Conservation (phyloP, 2,797 vertebrate genomes). For the Catamblyrhynchus diadema region DNA sequence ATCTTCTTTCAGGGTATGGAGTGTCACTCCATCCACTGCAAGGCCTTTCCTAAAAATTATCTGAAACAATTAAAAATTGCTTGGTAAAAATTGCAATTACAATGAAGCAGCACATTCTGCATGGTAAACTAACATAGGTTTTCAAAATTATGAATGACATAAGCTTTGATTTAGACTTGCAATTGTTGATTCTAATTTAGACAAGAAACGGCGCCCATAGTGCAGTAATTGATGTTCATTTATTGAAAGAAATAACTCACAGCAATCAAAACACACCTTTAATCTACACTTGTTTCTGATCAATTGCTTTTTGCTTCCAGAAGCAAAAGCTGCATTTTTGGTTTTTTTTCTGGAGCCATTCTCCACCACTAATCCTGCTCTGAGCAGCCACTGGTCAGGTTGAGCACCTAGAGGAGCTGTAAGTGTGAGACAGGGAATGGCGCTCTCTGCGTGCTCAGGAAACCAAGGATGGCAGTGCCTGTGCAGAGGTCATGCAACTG, state of each 20-base stretch:
- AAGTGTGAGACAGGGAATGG: background rate
- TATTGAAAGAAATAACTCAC: background rate
- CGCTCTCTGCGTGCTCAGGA: rapidly evolving
- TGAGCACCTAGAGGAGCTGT: background rate
- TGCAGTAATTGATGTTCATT: background rate
- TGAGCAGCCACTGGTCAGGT: background rate
- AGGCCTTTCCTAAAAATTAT: slow-evolving; percentile 86
- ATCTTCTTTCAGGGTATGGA: slow-evolving; percentile 82
- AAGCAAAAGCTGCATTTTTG: background rate
- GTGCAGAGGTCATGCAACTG: background rate
- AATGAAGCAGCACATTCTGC: background rate
- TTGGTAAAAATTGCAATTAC: background rate
- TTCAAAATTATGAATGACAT: background rate
- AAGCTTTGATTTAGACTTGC: background rate
- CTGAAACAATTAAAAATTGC: slow-evolving; percentile 72
- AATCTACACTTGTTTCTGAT: background rate
- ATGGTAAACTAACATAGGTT: background rate
- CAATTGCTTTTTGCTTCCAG: background rate
- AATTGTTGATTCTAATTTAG: background rate
- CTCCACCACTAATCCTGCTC: background rate
- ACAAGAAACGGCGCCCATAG: background rate
- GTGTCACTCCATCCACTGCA: slow-evolving; percentile 82
- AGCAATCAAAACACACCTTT: background rate
- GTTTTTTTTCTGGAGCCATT: background rate
- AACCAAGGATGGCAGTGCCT: background rate